Base-by-base conservation (phyloP, 2,888 invertebrate species). In the Fragum fragum region DNA sequence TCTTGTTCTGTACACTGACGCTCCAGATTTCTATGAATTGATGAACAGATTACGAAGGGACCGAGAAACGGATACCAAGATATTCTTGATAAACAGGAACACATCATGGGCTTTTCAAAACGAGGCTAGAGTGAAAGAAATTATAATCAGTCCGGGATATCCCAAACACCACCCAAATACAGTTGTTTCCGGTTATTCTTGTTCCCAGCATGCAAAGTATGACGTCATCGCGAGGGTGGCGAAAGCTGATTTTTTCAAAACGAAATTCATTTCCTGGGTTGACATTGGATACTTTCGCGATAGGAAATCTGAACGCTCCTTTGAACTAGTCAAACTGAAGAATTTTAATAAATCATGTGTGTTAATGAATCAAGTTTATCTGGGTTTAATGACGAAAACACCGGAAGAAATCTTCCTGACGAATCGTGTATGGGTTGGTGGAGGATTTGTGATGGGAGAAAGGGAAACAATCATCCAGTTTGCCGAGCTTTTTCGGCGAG, bases 111-210 rank as follows among this genome's bases (percentile, higher is more conserved):
- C 89, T 11, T 91, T 90, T 68, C 61, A 75, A 68, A 63, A 80
- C 1, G 55, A 77, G 36, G 73, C 86, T 3, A 73, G 53, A 36
- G 85, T 89, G 2, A 61, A 78, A 21, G 26, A 36, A n/a, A 83
- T 91, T 1, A 89, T 73, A 57, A 47, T 39, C 3, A 42, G 76
- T 5, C 78, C 82, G 9, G 73, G 75, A 1, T 91, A 90, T 75
- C 91, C 89, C 0, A 89, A 89, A 78, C 80, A 79, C 70, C 69
- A 76, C 42, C 91, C 90, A 14, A 90, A 91, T 74, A 91, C 91
- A 18, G 89, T 88, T 5, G 61, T 87, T 23, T 84, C 91, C 1
- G 88, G 74, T 63, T 91, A 91, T 77, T 55, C 90, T 11, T 88
- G 89, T 68, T 82, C 85, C 16, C 88, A 88, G 57, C 88, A 89